Conservation (phyloP, 1,140 invertebrate genomes). For the Trichonephila clavipes region DNA sequence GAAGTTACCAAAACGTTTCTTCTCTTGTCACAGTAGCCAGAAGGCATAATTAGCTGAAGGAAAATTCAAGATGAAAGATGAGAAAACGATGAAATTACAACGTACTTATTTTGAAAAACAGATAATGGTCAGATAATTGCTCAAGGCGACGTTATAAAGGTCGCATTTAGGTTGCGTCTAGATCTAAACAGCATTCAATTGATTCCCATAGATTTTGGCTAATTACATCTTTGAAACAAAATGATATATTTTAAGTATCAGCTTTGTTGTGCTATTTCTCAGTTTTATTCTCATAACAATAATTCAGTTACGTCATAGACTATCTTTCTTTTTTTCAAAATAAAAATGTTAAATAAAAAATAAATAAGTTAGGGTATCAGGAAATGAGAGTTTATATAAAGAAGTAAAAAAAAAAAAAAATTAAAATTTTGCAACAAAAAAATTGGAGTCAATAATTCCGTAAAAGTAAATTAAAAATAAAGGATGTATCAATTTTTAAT, state of each 20-base stretch:
- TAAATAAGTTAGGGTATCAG: too few relatives aligned
- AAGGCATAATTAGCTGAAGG: slow-evolving; percentile 57
- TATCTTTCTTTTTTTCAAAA: too few relatives aligned
- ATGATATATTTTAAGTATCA: not conserved
- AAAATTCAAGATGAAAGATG: slow-evolving; percentile 53
- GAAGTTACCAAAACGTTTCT: slow-evolving; percentile 59
- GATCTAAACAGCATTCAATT: not conserved
- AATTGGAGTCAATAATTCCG: too few relatives aligned
- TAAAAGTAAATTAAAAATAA: too few relatives aligned
- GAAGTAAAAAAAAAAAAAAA: too few relatives aligned
- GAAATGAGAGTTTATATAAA: too few relatives aligned
- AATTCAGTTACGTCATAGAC: too few relatives aligned
- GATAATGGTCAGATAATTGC: slow-evolving; percentile 52
- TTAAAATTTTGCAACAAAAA: too few relatives aligned
- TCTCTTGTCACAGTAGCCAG: slow-evolving; percentile 35
- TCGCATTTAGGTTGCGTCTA: slow-evolving; percentile 38
- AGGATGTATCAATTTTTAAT: too few relatives aligned
- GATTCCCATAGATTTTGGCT: not conserved
- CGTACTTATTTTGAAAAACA: slow-evolving; percentile 45
- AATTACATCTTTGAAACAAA: not conserved
- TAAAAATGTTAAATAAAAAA: too few relatives aligned
- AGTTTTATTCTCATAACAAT: too few relatives aligned
- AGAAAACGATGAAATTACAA: slow-evolving; percentile 38
- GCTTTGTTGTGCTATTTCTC: too few relatives aligned
- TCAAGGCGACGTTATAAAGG: slow-evolving; percentile 43